Percentiles rank a stretch among this genome's conserved stretches.
Conservation (phyloP, 2,888 invertebrate genomes). For the Plutella xylostella region DNA sequence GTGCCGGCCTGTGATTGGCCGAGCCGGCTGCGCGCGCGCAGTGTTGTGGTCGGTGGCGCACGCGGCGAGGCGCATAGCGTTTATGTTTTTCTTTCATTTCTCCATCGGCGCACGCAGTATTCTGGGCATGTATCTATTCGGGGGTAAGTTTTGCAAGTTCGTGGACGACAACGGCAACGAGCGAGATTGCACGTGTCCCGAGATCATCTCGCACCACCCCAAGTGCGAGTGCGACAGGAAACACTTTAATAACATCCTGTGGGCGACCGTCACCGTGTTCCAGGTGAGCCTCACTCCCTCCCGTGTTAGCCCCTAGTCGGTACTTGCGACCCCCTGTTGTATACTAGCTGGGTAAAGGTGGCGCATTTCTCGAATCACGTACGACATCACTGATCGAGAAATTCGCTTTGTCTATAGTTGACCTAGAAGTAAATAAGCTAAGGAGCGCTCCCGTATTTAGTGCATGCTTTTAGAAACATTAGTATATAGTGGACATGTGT, state of each 20-base stretch:
- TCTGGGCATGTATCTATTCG: conserved; percentile 99
- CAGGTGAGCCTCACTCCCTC: conserved; percentile 80
- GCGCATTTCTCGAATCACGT: conserved; percentile 50
- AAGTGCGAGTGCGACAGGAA: conserved; percentile 97
- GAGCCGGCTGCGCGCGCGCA: conserved; percentile 24
- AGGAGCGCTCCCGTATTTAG: conserved; percentile 54
- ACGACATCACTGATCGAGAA: conserved; percentile 22
- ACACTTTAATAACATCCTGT: conserved; percentile 98
- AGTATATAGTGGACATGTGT: conserved; percentile 22
- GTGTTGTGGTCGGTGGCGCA: conserved; percentile 58
- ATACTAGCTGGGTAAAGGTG: conserved; percentile 44
- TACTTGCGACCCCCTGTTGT: conserved; percentile 55
- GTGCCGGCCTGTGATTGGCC: not conserved
- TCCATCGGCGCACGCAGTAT: conserved; percentile 81
- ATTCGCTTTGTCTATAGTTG: not conserved
- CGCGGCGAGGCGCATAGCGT: conserved; percentile 64
- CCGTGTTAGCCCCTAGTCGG: conserved; percentile 47
- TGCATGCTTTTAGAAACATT: conserved; percentile 65
- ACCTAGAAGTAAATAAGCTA: conserved; percentile 32
- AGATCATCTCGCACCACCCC: conserved; percentile 89
- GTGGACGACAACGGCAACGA: conserved; percentile 85
- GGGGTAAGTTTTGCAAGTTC: conserved; percentile 99
- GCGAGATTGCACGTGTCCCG: conserved; percentile 93
- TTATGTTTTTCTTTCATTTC: conserved; percentile 67
- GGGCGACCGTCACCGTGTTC: conserved; percentile 97